phyloP scores from a whole-genome alignment of 2,797 vertebrate species.

The Ceyx erithaca region DNA sequence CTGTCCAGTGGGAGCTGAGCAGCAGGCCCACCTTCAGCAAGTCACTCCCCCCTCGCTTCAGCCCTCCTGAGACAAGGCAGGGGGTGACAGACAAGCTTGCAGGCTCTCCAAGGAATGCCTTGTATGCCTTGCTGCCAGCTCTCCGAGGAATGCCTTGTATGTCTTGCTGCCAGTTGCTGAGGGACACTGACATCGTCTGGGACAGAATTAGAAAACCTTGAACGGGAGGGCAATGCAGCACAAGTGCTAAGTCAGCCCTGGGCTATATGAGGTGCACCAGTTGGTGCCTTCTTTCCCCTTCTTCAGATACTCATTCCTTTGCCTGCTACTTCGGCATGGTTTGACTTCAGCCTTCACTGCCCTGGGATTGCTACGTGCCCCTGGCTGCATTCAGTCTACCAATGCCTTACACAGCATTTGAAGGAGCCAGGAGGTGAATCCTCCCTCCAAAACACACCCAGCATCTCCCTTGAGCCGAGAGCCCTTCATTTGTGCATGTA shows the following conservation, averaged over 20 bases:
- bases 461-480: not conserved
- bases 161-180: conserved; percentile 25
- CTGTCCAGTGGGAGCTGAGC: not conserved
- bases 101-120: conserved; percentile 32
- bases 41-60: not conserved
- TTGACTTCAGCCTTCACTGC: not conserved
- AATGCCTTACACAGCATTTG: not conserved
- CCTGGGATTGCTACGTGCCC: not conserved
- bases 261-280: conserved; percentile 72
- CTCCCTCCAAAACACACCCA: not conserved
- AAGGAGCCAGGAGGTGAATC: not conserved
- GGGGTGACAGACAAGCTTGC: accelerated
- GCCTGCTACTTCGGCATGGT: not conserved
- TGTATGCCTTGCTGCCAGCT: not conserved
- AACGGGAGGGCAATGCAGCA: conserved; percentile 34
- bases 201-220: conserved; percentile 80
- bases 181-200: conserved; percentile 40
- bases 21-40: not conserved
- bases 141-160: conserved; percentile 35
- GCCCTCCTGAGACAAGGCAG: not conserved
- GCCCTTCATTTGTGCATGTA: not conserved
- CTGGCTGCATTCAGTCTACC: not conserved
- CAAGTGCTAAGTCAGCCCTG: conserved; percentile 71
- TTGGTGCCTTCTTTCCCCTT: conserved; percentile 62
- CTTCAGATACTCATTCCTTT: not conserved